These are phyloP conservation scores for Penaeus japonicus DNA, from an alignment of 1,140 invertebrate species.

Conservation along the genomic window DNA sequence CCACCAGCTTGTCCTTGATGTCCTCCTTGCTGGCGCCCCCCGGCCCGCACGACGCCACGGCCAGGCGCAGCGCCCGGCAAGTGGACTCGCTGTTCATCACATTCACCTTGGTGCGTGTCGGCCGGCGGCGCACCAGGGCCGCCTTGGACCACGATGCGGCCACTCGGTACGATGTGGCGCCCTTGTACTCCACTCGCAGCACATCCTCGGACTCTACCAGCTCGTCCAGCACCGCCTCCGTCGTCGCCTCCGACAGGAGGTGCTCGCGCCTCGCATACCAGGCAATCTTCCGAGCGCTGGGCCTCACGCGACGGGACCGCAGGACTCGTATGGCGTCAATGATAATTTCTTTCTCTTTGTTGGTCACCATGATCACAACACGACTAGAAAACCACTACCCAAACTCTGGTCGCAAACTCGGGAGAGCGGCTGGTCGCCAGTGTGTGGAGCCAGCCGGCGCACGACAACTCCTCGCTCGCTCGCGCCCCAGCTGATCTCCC, in stretches of 20 bases:
- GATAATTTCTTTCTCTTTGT: conserved; percentile 53
- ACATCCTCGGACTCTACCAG: conserved; percentile 56
- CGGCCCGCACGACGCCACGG: conserved; percentile 42
- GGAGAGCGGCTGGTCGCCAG: conserved; percentile 25
- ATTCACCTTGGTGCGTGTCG: conserved; percentile 34
- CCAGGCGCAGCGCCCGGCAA: conserved; percentile 37
- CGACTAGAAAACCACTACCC: background rate
- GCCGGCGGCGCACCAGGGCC: conserved; percentile 35
- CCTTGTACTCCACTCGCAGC: conserved; percentile 56
- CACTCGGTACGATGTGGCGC: conserved; percentile 55
- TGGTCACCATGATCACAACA: conserved; percentile 46
- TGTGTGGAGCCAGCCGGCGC: conserved; percentile 40
- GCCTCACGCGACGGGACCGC: conserved; percentile 56
- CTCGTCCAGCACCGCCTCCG: conserved; percentile 48
- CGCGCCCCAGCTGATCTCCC: conserved; percentile 46
- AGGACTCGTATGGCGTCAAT: conserved; percentile 56
- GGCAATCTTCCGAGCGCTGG: conserved; percentile 57
- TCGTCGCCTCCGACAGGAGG: conserved; percentile 54
- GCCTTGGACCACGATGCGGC: conserved; percentile 46
- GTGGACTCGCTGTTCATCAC: conserved; percentile 47
- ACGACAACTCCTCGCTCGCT: conserved; percentile 51
- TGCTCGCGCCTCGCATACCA: conserved; percentile 56
- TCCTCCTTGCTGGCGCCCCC: conserved; percentile 43
- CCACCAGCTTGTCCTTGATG: conserved; percentile 40
- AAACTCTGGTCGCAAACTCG: background rate